Percentiles rank a stretch among this genome's conserved stretches.
Evolutionary conservation across 2,888 invertebrate species (phyloP).

Genomic region (Branchellion lobata): DNA sequence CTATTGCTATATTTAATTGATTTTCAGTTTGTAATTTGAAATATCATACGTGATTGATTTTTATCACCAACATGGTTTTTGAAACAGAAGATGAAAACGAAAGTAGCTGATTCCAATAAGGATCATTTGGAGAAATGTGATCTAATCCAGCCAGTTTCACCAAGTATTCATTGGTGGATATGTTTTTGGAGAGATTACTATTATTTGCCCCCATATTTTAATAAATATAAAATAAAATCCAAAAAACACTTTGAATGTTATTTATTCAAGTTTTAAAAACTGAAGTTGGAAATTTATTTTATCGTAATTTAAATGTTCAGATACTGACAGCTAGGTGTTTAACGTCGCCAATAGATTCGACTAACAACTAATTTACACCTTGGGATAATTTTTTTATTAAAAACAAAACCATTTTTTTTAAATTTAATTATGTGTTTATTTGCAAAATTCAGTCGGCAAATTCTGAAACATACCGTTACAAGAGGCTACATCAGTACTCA

Average conservation of each 20-base stretch:
- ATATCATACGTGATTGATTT: not conserved
- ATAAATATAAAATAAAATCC: not conserved
- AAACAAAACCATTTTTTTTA: too few species aligned
- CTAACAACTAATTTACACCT: too few species aligned
- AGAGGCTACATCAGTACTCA: too few species aligned
- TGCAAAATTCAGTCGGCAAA: too few species aligned
- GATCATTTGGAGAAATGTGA: constrained; percentile 79
- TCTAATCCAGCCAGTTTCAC: constrained; percentile 77
- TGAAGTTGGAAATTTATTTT: not conserved
- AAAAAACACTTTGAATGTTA: not conserved
- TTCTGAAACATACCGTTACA: too few species aligned
- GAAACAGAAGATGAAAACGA: constrained; percentile 86
- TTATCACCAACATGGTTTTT: constrained; percentile 64
- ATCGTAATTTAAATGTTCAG: too few species aligned
- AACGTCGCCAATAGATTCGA: constrained; percentile 5
- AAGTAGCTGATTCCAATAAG: constrained; percentile 89
- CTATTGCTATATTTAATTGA: too few species aligned
- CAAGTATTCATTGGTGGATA: constrained; percentile 77
- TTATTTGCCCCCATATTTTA: constrained; percentile 60
- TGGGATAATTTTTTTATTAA: too few species aligned
- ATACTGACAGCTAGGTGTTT: not conserved
- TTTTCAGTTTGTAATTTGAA: too few species aligned
- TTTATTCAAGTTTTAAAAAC: not conserved
- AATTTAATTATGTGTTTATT: too few species aligned
- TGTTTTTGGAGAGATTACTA: constrained; percentile 64